These are phyloP conservation scores for Steinernema khuongi DNA, from an alignment of 1,140 invertebrate species.

Conservation along the genomic window DNA sequence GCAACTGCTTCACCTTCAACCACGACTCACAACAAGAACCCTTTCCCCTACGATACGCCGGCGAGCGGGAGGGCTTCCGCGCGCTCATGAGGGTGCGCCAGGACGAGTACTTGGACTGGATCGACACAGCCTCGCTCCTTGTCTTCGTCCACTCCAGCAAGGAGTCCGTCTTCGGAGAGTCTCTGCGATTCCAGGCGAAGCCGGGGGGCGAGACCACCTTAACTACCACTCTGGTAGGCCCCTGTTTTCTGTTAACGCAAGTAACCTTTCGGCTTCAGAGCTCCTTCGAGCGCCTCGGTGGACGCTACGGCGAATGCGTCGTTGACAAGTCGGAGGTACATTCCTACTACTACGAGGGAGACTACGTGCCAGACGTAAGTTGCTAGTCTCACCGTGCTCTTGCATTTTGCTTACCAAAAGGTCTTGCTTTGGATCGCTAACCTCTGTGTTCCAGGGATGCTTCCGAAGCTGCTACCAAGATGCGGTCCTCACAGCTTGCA, in stretches of 20 bases:
- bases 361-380: conserved; percentile 35
- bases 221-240: background rate
- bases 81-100: background rate
- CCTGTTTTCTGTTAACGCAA: too few relatives aligned
- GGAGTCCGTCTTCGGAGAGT: background rate
- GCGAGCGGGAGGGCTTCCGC: background rate
- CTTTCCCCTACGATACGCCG: background rate
- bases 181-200: too few relatives aligned
- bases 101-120: background rate
- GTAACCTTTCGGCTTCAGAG: conserved; percentile 29
- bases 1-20: background rate
- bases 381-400: too few relatives aligned
- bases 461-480: background rate
- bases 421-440: background rate
- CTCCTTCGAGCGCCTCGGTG: conserved; percentile 29
- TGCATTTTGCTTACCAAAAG: too few relatives aligned
- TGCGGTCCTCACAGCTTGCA: background rate
- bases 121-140: background rate
- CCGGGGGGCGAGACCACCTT: background rate
- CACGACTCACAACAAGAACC: background rate
- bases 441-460: background rate
- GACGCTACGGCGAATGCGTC: conserved; percentile 33
- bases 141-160: background rate
- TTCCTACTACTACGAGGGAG: conserved; percentile 32
- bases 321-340: conserved; percentile 24